Evolutionary conservation across 2,888 invertebrate genomes (phyloP).

Genomic region (Liodrosophila aerea): DNA sequence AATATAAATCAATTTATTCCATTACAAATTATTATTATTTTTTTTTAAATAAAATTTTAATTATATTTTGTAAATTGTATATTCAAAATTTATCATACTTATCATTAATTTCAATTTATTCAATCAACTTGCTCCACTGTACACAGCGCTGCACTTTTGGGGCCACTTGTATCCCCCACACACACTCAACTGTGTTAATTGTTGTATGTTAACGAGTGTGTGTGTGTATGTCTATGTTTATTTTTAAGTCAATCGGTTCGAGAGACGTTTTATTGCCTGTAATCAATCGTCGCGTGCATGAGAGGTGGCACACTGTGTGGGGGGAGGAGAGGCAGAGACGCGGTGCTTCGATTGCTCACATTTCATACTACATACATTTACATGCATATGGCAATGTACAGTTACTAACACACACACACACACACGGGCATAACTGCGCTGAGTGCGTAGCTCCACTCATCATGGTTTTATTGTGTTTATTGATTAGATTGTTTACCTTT

Average conservation of each 20-base stretch:
- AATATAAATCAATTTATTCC: too few species aligned
- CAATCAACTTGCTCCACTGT: background rate
- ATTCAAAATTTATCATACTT: too few species aligned
- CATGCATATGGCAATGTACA: constrained; percentile 6
- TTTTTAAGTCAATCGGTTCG: constrained; percentile 74
- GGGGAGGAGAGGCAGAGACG: background rate
- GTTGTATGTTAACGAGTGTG: constrained; percentile 17
- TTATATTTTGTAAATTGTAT: too few species aligned
- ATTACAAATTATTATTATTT: too few species aligned
- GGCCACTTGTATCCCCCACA: constrained; percentile 52
- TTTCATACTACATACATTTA: constrained; percentile 26
- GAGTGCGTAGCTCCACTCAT: too few species aligned
- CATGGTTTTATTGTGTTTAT: constrained; percentile 66
- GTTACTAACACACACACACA: constrained; percentile 1
- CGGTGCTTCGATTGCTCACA: constrained; percentile 35
- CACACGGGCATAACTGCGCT: constrained; percentile 26
- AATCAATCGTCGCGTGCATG: constrained; percentile 71
- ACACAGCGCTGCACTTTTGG: constrained; percentile 54
- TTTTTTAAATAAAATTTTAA: too few species aligned
- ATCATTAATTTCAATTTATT: too few species aligned
- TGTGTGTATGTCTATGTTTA: constrained; percentile 55
- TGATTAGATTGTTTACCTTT: constrained; percentile 76
- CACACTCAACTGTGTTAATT: constrained; percentile 48
- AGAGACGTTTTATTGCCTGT: constrained; percentile 71
- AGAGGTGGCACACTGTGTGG: constrained; percentile 23